Evolutionary conservation across 2,888 invertebrate genomes (phyloP).

Genomic region (Kryphioiulus occultus): DNA sequence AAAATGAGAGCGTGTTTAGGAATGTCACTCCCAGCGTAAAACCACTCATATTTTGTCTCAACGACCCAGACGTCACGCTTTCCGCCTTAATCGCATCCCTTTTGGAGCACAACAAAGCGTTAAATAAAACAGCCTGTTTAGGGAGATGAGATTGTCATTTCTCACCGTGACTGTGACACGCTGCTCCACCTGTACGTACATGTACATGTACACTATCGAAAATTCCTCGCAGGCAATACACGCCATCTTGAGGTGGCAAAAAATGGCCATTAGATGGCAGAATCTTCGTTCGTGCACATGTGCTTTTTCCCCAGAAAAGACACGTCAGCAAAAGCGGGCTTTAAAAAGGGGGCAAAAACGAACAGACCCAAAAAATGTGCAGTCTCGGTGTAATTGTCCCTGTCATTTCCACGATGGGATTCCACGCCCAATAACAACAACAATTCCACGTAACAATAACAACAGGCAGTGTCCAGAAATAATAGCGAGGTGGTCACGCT

Average conservation of each 20-base stretch:
- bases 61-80: conserved; percentile 21
- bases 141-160: conserved; percentile 31
- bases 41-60: conserved; percentile 10
- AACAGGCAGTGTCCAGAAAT: conserved; percentile 41
- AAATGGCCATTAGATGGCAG: conserved; percentile 29
- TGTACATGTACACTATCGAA: neutral
- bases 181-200: neutral
- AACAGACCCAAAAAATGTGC: neutral
- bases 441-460: conserved; percentile 38
- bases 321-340: neutral
- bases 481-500: conserved; percentile 41
- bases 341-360: neutral
- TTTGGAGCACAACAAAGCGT: neutral
- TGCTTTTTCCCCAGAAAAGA: neutral
- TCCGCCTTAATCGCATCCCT: neutral
- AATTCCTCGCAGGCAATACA: neutral
- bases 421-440: conserved; percentile 43
- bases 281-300: neutral
- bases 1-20: neutral
- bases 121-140: conserved; percentile 4
- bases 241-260: neutral
- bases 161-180: conserved; percentile 1
- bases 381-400: conserved; percentile 39
- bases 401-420: conserved; percentile 33
- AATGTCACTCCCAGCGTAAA: neutral